A percentile compares a stretch with the other conserved stretches of the same genome.
These are phyloP conservation scores for Oreochromis spilurus DNA, from an alignment of 2,113 vertebrate species.

Conservation along the genomic window DNA sequence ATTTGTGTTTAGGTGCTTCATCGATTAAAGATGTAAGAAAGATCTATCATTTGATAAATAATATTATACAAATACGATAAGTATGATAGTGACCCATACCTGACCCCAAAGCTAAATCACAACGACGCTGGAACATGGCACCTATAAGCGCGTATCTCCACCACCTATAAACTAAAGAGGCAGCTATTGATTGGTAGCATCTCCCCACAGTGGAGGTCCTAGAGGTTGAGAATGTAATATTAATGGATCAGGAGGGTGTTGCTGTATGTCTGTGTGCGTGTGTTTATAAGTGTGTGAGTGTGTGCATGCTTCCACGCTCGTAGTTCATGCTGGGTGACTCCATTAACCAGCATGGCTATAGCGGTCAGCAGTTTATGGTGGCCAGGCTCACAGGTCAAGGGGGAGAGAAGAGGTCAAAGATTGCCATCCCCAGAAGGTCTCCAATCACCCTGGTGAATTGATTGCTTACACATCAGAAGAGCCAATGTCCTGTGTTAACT, in stretches of 20 bases:
- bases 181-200: constrained; percentile 72
- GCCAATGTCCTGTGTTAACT: constrained; percentile 36
- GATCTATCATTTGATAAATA: constrained; percentile 66
- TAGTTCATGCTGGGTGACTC: constrained; percentile 33
- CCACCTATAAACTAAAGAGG: constrained; percentile 74
- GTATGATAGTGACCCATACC: constrained; percentile 47
- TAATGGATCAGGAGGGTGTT: constrained; percentile 51
- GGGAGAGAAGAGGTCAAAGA: constrained; percentile 62
- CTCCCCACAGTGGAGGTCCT: constrained; percentile 45
- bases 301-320: not conserved
- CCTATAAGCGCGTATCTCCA: constrained; percentile 46
- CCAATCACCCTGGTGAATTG: constrained; percentile 60
- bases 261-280: not conserved
- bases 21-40: constrained; percentile 41
- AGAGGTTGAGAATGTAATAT: constrained; percentile 58
- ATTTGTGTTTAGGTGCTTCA: constrained; percentile 23
- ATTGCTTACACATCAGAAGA: constrained; percentile 69
- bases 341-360: constrained; percentile 30
- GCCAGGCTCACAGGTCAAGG: constrained; percentile 58
- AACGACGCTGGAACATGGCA: constrained; percentile 48
- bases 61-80: constrained; percentile 59
- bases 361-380: constrained; percentile 66
- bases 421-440: constrained; percentile 54
- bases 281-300: constrained; percentile 2
- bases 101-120: constrained; percentile 69